A percentile compares a stretch with the other conserved stretches of the same genome.
Evolutionary conservation across 2,888 invertebrate species (phyloP).

Genomic region (Oxytorus armatus): DNA sequence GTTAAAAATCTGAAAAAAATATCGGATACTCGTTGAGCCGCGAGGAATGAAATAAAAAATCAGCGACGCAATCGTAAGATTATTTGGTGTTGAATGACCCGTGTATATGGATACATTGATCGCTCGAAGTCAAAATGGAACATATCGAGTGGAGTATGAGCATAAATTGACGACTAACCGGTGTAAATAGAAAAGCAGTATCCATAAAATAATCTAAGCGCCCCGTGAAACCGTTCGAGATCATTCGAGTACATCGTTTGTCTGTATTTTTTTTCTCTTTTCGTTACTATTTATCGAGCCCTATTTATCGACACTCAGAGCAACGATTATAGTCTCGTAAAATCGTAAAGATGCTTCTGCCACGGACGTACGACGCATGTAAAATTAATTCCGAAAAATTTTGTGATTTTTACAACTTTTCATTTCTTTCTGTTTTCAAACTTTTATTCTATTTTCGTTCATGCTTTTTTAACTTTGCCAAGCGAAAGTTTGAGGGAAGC

Average conservation of each 20-base stretch:
- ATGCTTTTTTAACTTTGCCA: too few relatives aligned
- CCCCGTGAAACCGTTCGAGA: slow-evolving; percentile 16
- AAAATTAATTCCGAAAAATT: not conserved
- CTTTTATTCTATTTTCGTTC: too few relatives aligned
- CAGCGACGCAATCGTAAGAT: not conserved
- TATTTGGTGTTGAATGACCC: not conserved
- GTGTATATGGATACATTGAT: not conserved
- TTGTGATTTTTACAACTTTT: not conserved
- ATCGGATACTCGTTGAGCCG: not conserved
- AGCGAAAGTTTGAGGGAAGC: too few relatives aligned
- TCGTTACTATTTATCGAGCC: slow-evolving; percentile 1
- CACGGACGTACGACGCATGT: not conserved
- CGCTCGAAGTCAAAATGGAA: slow-evolving; percentile 14
- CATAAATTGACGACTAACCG: not conserved
- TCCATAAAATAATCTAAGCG: slow-evolving; percentile 17
- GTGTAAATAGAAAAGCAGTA: not conserved
- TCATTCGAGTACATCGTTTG: slow-evolving; percentile 9
- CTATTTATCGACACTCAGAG: slow-evolving; percentile 9
- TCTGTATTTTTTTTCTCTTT: slow-evolving; percentile 3
- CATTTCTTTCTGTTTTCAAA: not conserved
- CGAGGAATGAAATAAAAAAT: slow-evolving; percentile 2
- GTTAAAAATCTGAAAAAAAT: slow-evolving; percentile 19
- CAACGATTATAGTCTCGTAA: slow-evolving; percentile 2
- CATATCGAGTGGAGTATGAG: slow-evolving; percentile 1
- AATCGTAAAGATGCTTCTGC: slow-evolving; percentile 27